Evolutionary conservation across 2,888 invertebrate species (phyloP), one percentile per base, ranked within the genome.

Genomic region (Parnassius apollo): DNA sequence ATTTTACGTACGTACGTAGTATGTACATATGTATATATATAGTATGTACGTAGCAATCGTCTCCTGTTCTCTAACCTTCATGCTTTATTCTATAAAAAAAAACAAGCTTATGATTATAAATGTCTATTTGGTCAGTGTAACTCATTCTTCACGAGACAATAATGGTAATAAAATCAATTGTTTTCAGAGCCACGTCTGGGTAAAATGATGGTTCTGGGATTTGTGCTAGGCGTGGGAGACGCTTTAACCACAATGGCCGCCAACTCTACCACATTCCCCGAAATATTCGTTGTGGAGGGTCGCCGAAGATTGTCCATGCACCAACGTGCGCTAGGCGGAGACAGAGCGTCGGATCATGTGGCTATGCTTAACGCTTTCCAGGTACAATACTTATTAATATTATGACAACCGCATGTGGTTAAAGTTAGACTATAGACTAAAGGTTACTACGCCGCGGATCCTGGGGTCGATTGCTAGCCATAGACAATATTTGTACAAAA

Each of bases 141-240:
- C 25, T 25, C 3, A 7, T 25, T 25, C 25, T 25, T 2, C 7
- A 7, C 7, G 25, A 25, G 25, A 25, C 3, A 25, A 25, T 25
- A 25, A 25, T 25, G 3, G 25, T 25, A 3, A 25, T 10, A 44
- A 10, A 13, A 48, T 13, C 9, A 13, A 2, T 48, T 48, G 44
- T 13, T 49, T 62, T 0, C 76, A 84, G 99, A 99, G 77, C 99
- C 99, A 0, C 94, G 98, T 1, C 93, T 99, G 8, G 99, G 99
- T 18, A 99, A 98, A 91, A 98, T 98, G 97, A 95, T 98, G 94
- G 96, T 99, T 45, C 92, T 99, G 10, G 98, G 98, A n/a, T 95
- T 96, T 69, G 95, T 98, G 62, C 95, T 99, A 75, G 95, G 96
- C 69, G 95, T 96, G 66, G 98, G 98, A 0, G 98, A 98, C 81